Conservation (phyloP, 1,140 invertebrate genomes). For the Dreissena rostriformis region DNA sequence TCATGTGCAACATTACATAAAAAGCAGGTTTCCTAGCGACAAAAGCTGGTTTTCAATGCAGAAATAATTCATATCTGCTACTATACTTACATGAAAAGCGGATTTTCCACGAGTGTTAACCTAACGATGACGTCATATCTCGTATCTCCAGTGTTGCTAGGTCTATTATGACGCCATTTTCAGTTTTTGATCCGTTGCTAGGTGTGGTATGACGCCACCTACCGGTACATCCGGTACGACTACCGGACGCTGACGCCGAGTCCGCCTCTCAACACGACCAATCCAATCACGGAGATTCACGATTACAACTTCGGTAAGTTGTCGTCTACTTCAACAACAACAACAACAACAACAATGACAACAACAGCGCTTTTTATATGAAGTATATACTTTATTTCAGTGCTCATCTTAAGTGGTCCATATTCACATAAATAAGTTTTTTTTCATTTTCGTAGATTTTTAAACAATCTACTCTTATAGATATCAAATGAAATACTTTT, state of each 20-base stretch:
- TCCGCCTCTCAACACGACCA: conserved; percentile 53
- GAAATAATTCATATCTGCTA: not conserved
- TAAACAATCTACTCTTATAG: too few relatives aligned
- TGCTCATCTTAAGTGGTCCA: too few relatives aligned
- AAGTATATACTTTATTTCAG: too few relatives aligned
- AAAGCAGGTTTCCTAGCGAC: not conserved
- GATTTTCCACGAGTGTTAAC: not conserved
- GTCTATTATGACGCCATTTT: not conserved
- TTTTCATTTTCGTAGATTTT: too few relatives aligned
- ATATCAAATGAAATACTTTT: too few relatives aligned
- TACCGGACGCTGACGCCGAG: conserved; percentile 16
- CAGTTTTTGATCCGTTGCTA: conserved; percentile 6
- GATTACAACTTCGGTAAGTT: conserved; percentile 64
- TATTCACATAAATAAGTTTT: too few relatives aligned
- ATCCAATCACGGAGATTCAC: conserved; percentile 61
- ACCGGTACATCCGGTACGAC: conserved; percentile 61
- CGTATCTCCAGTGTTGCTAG: not conserved
- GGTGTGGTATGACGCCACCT: conserved; percentile 65
- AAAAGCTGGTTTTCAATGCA: not conserved
- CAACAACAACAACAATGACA: too few relatives aligned
- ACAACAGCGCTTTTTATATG: too few relatives aligned
- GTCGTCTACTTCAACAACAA: not conserved
- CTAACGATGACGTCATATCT: not conserved
- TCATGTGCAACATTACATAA: too few relatives aligned
- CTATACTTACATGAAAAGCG: not conserved